A percentile compares a stretch with the other conserved stretches of the same genome.
Conservation (phyloP, 2,888 invertebrate genomes). For the Drosophila lutescens region DNA sequence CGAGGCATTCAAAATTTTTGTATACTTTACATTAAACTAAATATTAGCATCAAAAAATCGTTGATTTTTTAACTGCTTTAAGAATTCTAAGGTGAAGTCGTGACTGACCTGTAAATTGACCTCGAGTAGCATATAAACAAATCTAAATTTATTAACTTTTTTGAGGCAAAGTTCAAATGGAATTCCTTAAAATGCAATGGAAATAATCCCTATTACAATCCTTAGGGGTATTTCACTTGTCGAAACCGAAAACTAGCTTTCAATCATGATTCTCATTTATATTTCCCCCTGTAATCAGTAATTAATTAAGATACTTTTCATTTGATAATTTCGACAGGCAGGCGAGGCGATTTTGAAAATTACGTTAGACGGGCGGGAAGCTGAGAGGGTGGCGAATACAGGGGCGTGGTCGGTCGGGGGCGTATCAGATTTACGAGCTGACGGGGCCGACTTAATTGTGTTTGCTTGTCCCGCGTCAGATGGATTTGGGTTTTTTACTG, state of each 20-base stretch:
- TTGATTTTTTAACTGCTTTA: too few relatives aligned
- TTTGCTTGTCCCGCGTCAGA: conserved; percentile 74
- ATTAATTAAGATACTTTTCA: conserved; percentile 76
- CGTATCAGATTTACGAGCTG: conserved; percentile 63
- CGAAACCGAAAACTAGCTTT: neutral
- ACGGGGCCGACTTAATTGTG: conserved; percentile 69
- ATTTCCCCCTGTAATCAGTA: conserved; percentile 59
- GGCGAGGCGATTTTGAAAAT: conserved; percentile 16
- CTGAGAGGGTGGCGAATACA: conserved; percentile 20
- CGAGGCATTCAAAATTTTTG: too few relatives aligned
- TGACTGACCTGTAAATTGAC: too few relatives aligned
- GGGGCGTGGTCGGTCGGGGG: conserved; percentile 31
- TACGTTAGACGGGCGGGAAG: conserved; percentile 12
- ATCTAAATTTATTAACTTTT: too few relatives aligned
- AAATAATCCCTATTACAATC: neutral
- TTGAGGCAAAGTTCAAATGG: too few relatives aligned
- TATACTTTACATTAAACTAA: too few relatives aligned
- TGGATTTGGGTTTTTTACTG: conserved; percentile 33
- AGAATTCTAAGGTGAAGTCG: too few relatives aligned
- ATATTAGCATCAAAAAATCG: too few relatives aligned
- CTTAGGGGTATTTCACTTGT: neutral
- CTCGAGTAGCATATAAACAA: too few relatives aligned
- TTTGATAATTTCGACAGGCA: conserved; percentile 64
- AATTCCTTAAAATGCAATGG: neutral
- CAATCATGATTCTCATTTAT: conserved; percentile 21